Base-by-base conservation (phyloP, 2,888 invertebrate genomes). In the Stratiomys singularior region DNA sequence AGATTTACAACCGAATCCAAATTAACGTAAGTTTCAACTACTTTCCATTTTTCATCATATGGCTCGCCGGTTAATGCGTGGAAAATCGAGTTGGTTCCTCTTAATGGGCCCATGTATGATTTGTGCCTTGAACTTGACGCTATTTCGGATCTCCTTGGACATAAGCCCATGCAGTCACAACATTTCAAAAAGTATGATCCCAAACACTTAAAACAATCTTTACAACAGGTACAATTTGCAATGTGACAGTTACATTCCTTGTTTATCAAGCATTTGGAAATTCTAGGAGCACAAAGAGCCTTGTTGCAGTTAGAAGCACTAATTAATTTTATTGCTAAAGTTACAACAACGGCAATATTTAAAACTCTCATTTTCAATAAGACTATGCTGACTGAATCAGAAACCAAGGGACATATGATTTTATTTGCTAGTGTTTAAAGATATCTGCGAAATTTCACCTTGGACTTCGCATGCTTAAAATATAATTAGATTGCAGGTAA, bases 201-300 rank as follows among this genome's bases (percentile, higher is more conserved):
- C 79, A 98, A 90, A 85, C 98, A 98, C 83, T 91, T 93, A 83
- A 93, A 93, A 84, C 98, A 98, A 84, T 97, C 96, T 84, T 94
- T 94, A 88, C 96, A 97, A 85, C 97, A 97, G 3, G 93, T 93
- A 84, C 96, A 96, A 84, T 95, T 94, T 83, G 92, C 92, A 83
- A 96, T 88, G 85, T 97, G 96, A 88, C 98, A 98, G 86, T 96
- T 96, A 88, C 98, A 98, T 64, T 96, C 95, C 86, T 96, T 95
- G 3, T 96, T 96, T 80, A 98, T 89, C 91, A 97, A 93, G 86
- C 98, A 98, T 88, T 98, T 98, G 85, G 96, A 97, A 76, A 98
- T 98, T 60, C 96, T 93, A 85, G 96, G 96, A 2, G 96, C 96
- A 88, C 97, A 97, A 76, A 96, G 92, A n/a, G 94, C 94, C 87